Percentiles rank a stretch among this genome's conserved stretches.
phyloP scores from a whole-genome alignment of 2,888 invertebrate species.

The Pandemis corylana region DNA sequence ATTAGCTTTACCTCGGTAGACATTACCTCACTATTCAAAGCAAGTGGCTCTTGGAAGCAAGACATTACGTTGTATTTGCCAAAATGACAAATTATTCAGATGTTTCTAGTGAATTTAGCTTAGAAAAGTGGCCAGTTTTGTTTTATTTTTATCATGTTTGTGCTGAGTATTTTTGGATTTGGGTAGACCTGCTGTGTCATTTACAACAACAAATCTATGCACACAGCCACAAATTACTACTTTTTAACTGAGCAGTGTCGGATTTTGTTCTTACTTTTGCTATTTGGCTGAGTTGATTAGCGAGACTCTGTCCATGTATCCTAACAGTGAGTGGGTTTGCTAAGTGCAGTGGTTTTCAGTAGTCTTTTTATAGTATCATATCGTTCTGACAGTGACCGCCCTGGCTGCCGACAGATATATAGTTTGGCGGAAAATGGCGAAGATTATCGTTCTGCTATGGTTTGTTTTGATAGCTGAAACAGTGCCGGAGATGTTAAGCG shows the following conservation, averaged over 20 bases:
- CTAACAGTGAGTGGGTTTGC: slow-evolving; percentile 55
- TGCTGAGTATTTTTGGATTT: slow-evolving; percentile 65
- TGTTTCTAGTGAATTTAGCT: slow-evolving; percentile 4
- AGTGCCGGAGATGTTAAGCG: slow-evolving; percentile 55
- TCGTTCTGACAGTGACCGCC: slow-evolving; percentile 65
- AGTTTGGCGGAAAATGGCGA: slow-evolving; percentile 60
- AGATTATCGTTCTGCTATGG: slow-evolving; percentile 61
- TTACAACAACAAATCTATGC: slow-evolving; percentile 70
- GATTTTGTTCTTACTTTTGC: slow-evolving; percentile 67
- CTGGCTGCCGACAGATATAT: slow-evolving; percentile 66
- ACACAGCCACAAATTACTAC: slow-evolving; percentile 73
- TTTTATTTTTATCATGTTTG: slow-evolving; percentile 56
- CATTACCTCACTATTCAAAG: background rate
- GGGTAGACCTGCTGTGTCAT: slow-evolving; percentile 74
- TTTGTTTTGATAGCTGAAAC: slow-evolving; percentile 60
- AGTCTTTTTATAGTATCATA: slow-evolving; percentile 61
- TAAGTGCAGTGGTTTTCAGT: slow-evolving; percentile 62
- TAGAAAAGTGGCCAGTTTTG: slow-evolving; percentile 21
- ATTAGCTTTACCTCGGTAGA: background rate
- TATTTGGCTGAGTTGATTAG: slow-evolving; percentile 61
- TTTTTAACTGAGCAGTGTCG: slow-evolving; percentile 72
- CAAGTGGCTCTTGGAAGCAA: background rate
- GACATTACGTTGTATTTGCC: background rate
- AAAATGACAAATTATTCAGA: slow-evolving; percentile 44
- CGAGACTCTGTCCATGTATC: slow-evolving; percentile 46